Evolutionary conservation across 23 tunicate species (phyloP).

Genomic region (Diplosoma virens): DNA sequence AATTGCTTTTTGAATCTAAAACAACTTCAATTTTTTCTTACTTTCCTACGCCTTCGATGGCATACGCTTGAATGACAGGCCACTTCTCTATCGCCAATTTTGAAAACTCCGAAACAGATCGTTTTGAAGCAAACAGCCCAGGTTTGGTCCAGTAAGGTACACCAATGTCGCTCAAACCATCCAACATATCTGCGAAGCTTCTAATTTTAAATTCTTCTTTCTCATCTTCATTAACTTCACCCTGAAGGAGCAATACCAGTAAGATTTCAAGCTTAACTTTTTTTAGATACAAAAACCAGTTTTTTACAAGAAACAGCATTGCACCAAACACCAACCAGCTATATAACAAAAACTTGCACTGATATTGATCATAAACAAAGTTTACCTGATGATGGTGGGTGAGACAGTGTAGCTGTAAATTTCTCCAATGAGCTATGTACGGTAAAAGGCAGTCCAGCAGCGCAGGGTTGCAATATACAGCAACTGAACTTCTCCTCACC

Average conservation of each 20-base stretch:
- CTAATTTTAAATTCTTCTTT: slow-evolving; percentile 60
- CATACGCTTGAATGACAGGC: slow-evolving; percentile 82
- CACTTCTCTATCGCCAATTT: slow-evolving; percentile 60
- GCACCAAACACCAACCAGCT: too few relatives aligned
- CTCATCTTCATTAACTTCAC: slow-evolving; percentile 21
- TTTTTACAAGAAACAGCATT: too few relatives aligned
- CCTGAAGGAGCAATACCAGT: not conserved
- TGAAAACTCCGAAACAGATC: not conserved
- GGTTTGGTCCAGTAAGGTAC: slow-evolving; percentile 40
- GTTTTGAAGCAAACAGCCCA: not conserved
- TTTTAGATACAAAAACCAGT: too few relatives aligned
- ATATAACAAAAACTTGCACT: too few relatives aligned
- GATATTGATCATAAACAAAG: too few relatives aligned
- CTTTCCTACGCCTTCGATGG: slow-evolving; percentile 60
- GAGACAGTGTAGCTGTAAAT: slow-evolving; percentile 44
- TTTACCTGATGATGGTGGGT: slow-evolving; percentile 3
- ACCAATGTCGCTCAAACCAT: slow-evolving; percentile 25
- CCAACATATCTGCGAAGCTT: slow-evolving; percentile 69
- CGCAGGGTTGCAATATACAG: slow-evolving; percentile 51
- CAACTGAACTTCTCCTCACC: slow-evolving; percentile 39
- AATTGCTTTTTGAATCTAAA: too few relatives aligned
- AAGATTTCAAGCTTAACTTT: too few relatives aligned
- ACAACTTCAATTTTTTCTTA: too few relatives aligned
- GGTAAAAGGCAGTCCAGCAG: slow-evolving; percentile 65
- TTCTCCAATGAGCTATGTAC: slow-evolving; percentile 69